Evolutionary conservation across 2,797 vertebrate species (phyloP).

Genomic region (Oreonectes daqikongensis): DNA sequence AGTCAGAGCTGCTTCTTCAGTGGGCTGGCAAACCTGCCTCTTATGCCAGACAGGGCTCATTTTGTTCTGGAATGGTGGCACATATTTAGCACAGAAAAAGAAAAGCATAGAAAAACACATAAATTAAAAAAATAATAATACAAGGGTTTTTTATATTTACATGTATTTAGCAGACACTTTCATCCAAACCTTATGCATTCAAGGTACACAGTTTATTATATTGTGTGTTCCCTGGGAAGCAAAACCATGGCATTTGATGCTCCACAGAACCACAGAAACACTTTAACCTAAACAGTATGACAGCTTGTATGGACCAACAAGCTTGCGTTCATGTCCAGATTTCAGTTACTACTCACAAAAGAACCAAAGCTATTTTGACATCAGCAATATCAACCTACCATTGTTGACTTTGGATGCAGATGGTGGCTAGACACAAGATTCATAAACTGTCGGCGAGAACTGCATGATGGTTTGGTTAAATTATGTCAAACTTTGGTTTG

Average conservation of each 20-base stretch:
- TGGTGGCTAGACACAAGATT: no score
- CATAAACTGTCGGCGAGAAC: not conserved
- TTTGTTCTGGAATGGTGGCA: slow-evolving; percentile 10
- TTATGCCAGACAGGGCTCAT: not conserved
- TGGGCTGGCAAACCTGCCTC: slow-evolving; percentile 6
- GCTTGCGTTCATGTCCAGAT: not conserved
- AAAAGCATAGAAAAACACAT: not conserved
- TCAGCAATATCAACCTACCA: not conserved
- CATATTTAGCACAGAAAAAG: not conserved
- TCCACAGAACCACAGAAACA: no score
- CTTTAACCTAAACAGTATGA: no score
- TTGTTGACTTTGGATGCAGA: not conserved
- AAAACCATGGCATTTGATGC: no score
- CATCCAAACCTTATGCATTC: no score
- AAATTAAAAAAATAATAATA: not conserved
- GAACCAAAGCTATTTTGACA: not conserved
- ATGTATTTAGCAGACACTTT: no score
- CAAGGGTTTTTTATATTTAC: no score
- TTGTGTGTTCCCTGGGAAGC: no score
- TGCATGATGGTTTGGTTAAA: not conserved
- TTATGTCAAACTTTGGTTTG: not conserved
- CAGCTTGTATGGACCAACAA: no score
- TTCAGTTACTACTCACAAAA: not conserved
- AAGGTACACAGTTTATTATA: no score
- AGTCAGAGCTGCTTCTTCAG: slow-evolving; percentile 52